These are phyloP conservation scores for Dipodomys stephensi DNA, from an alignment of 2,113 vertebrate species.

Conservation along the genomic window DNA sequence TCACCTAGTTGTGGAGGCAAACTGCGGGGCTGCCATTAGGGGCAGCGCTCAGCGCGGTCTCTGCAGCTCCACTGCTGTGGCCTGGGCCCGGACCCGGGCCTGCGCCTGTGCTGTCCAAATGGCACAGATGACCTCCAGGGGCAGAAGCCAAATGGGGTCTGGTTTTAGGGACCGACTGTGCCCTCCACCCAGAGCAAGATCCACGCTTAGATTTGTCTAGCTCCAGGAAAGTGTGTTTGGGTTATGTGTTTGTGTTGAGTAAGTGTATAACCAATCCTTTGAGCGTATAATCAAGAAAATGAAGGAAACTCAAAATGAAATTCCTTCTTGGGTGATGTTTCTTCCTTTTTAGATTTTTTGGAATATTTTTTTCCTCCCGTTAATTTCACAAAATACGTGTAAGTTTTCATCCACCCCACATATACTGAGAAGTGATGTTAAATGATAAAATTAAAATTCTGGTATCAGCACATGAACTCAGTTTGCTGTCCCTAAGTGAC, in stretches of 20 bases:
- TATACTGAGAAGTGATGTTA: neutral
- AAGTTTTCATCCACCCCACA: neutral
- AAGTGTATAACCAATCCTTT: neutral
- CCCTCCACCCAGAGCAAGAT: neutral
- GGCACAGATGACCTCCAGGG: slow-evolving; percentile 34
- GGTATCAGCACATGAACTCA: rapidly evolving
- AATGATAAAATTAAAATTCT: neutral
- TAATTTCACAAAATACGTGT: neutral
- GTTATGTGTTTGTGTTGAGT: neutral
- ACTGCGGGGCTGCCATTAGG: neutral
- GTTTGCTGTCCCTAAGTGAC: rapidly evolving
- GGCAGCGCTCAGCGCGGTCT: neutral
- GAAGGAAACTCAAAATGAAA: neutral
- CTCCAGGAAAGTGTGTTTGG: neutral
- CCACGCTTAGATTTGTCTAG: neutral
- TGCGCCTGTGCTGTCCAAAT: slow-evolving; percentile 12
- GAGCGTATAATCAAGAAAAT: neutral
- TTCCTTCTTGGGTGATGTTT: neutral
- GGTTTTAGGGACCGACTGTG: neutral
- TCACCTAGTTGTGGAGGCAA: neutral
- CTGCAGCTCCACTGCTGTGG: neutral
- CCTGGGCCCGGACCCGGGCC: neutral
- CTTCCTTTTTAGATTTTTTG: neutral
- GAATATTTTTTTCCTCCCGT: neutral
- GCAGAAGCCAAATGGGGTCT: slow-evolving; percentile 58